Evolutionary conservation across 2,888 invertebrate genomes (phyloP).

Genomic region (Aricia artaxerxes): DNA sequence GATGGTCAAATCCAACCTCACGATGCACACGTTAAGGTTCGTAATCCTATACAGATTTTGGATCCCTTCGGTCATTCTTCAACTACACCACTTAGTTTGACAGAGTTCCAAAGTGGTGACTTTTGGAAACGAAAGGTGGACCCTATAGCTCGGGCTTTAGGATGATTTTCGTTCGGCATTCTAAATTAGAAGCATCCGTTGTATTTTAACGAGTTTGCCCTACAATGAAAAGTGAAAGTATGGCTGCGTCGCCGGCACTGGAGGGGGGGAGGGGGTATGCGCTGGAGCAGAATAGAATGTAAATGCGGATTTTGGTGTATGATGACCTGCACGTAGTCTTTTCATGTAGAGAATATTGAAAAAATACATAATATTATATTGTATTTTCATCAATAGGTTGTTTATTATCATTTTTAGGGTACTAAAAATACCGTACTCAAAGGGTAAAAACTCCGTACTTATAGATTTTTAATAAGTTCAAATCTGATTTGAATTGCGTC

Average conservation of each 20-base stretch:
- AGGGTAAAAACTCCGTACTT: no score
- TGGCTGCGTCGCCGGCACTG: constrained; percentile 51
- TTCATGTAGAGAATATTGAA: constrained; percentile 16
- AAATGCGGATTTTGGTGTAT: constrained; percentile 71
- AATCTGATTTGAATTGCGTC: no score
- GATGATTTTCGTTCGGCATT: constrained; percentile 39
- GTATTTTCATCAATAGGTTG: neutral
- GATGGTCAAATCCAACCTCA: constrained; percentile 46
- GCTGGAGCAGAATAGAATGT: constrained; percentile 64
- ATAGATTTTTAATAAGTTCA: no score
- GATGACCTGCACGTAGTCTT: constrained; percentile 55
- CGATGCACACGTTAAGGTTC: neutral
- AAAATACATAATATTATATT: neutral
- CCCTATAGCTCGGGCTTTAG: constrained; percentile 26
- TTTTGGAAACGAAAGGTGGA: constrained; percentile 37
- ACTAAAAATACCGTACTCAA: no score
- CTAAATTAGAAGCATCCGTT: constrained; percentile 43
- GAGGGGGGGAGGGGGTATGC: constrained; percentile 47
- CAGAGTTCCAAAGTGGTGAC: constrained; percentile 49
- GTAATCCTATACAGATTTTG: constrained; percentile 38
- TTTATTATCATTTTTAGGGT: no score
- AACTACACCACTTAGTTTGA: constrained; percentile 45
- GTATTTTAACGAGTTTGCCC: constrained; percentile 59
- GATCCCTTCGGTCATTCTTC: constrained; percentile 61
- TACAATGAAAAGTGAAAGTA: constrained; percentile 79